Evolutionary conservation across 2,888 invertebrate species (phyloP), one percentile per base, ranked within the genome.

Genomic region (Rapana venosa): DNA sequence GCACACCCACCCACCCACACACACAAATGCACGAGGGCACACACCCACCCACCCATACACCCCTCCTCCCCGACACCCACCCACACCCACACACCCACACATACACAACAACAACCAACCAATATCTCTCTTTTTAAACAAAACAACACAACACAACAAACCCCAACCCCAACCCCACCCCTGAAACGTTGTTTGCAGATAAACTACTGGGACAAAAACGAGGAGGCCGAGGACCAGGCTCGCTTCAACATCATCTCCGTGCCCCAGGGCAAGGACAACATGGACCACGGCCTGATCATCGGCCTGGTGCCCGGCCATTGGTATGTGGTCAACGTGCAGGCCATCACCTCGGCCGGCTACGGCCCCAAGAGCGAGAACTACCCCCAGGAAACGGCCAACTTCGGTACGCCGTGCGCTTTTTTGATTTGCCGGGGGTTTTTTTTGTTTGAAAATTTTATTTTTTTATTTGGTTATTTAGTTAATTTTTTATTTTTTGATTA

Each of bases 291-390:
- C 0, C 97, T 98, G 2, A 98, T 99, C 94, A 98, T 99, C 22
- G 99, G 99, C 93, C 97, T 99, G 87, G 97, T 98, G 94, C 98
- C 99, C 0, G 98, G 99, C 96, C 98, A 98, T 0, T 98, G 98
- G 95, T 99, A 99, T 96, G 98, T 97, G 94, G 98, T 99, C 0
- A 94, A 98, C 97, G 98, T 98, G 1, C 99, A 99, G 98, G 99
- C 98, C 0, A 99, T 98, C 95, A 99, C 99, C 96, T 97, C 98
- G 0, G 99, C 99, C 6, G 99, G 99, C 1, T 98, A 98, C 96
- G 99, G 99, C 6, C 98, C 98, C 0, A 99, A 99, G 96, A 98
- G 98, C 96, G 98, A 99, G 97, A 97, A 98, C 81, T 98, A 97
- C 95, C 96, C 98, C 92, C 97, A 96, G 87, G 94, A 94, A 87